Percentiles rank a stretch among this genome's conserved stretches.
These are phyloP conservation scores for Zelleria hepariella DNA, from an alignment of 2,888 invertebrate genomes.

Conservation along the genomic window DNA sequence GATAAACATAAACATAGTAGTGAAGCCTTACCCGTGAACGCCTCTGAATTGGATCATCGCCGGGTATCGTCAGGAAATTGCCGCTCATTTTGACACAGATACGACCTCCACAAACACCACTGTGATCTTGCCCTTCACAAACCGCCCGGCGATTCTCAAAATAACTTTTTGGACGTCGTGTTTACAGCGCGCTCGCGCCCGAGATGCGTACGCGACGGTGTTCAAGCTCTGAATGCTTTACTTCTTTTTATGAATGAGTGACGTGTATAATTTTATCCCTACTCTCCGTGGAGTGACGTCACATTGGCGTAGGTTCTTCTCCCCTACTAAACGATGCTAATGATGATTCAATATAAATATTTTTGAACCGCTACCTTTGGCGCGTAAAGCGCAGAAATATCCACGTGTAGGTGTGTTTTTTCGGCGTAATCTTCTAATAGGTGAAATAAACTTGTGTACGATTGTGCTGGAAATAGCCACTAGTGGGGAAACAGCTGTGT, in stretches of 20 bases:
- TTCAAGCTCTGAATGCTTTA: constrained; percentile 41
- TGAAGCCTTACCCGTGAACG: constrained; percentile 55
- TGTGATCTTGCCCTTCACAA: constrained; percentile 22
- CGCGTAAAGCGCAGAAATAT: not conserved
- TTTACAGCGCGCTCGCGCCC: constrained; percentile 26
- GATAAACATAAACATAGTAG: not conserved
- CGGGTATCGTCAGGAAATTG: constrained; percentile 62
- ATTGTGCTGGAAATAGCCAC: constrained; percentile 34
- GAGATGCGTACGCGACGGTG: constrained; percentile 46
- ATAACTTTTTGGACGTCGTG: constrained; percentile 13
- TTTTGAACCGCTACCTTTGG: not conserved
- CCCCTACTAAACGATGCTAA: not conserved
- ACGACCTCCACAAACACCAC: not conserved
- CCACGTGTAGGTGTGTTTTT: constrained; percentile 8
- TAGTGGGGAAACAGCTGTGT: constrained; percentile 25
- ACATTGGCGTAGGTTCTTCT: constrained; percentile 9
- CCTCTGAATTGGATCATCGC: constrained; percentile 50
- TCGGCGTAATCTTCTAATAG: constrained; percentile 24
- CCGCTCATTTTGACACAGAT: constrained; percentile 57
- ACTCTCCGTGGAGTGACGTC: constrained; percentile 31
- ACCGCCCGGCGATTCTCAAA: constrained; percentile 5
- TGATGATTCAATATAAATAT: constrained; percentile 2
- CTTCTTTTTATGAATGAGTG: constrained; percentile 61
- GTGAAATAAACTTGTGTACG: constrained; percentile 28
- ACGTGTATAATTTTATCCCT: constrained; percentile 54